Conservation (phyloP, 2,797 vertebrate species). For the Eospalax fontanierii region DNA sequence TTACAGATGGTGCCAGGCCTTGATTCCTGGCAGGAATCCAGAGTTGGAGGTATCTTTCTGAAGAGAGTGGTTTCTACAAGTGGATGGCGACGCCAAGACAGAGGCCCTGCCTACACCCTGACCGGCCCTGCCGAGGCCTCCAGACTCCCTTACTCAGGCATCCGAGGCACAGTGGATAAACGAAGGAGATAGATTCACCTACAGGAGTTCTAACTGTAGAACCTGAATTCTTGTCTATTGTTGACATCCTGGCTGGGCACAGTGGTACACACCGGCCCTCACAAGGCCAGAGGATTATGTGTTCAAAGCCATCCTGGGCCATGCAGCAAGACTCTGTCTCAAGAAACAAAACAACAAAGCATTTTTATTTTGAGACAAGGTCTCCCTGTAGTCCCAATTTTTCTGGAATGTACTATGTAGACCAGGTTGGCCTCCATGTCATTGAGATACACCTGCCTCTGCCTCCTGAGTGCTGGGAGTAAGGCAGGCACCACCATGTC, state of each 20-base stretch:
- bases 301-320: not conserved
- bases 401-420: too few species aligned
- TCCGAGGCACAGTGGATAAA: not conserved
- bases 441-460: too few species aligned
- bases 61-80: constrained; percentile 67
- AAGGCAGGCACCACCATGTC: too few species aligned
- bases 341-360: not conserved
- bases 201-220: not conserved
- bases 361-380: too few species aligned
- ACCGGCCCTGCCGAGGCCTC: not conserved
- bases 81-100: not conserved
- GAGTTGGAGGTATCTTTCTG: constrained; percentile 75
- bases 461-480: too few species aligned
- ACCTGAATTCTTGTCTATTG: not conserved
- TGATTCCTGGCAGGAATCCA: constrained; percentile 81
- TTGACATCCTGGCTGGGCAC: not conserved
- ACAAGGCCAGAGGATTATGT: not conserved
- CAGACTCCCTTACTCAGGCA: not conserved
- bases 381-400: too few species aligned
- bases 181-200: not conserved
- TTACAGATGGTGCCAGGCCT: constrained; percentile 85
- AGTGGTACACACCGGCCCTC: not conserved
- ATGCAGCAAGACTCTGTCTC: not conserved
- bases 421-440: too few species aligned
- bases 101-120: not conserved